These are phyloP conservation scores for Isoperla grammatica DNA, from an alignment of 2,888 invertebrate genomes.

Conservation along the genomic window DNA sequence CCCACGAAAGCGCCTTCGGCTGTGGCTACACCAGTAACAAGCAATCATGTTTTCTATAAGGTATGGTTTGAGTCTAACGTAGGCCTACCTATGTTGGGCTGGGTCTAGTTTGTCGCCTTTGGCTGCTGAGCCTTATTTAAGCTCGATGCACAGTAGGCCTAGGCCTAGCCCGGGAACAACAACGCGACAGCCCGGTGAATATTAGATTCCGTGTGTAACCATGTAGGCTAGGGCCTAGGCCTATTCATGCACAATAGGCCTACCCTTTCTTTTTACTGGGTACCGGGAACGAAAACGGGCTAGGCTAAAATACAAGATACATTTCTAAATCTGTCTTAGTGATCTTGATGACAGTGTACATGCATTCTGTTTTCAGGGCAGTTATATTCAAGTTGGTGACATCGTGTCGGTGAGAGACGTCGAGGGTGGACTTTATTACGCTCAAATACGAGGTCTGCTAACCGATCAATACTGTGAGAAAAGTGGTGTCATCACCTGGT, in stretches of 20 bases:
- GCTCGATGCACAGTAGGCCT: background rate
- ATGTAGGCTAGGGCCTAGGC: too few species aligned
- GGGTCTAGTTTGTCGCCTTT: background rate
- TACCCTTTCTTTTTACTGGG: too few species aligned
- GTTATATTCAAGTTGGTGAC: slow-evolving; percentile 84
- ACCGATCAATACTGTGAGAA: slow-evolving; percentile 92
- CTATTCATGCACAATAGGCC: too few species aligned
- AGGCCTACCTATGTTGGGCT: background rate
- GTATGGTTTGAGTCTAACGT: slow-evolving; percentile 40
- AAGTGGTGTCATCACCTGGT: slow-evolving; percentile 87
- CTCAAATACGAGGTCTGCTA: slow-evolving; percentile 82
- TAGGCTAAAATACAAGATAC: too few species aligned
- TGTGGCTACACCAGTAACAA: slow-evolving; percentile 75
- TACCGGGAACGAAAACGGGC: too few species aligned
- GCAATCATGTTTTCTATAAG: slow-evolving; percentile 71
- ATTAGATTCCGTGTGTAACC: too few species aligned
- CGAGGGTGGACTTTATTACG: slow-evolving; percentile 75
- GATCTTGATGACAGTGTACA: too few species aligned
- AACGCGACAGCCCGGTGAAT: too few species aligned
- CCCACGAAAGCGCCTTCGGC: slow-evolving; percentile 76
- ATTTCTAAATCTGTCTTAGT: too few species aligned
- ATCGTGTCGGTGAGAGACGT: slow-evolving; percentile 79
- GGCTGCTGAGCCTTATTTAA: too few species aligned
- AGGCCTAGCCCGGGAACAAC: background rate
- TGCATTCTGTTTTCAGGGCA: slow-evolving; percentile 51